Base-by-base conservation (phyloP, 2,113 vertebrate species). In the Ochotona curzoniae region DNA sequence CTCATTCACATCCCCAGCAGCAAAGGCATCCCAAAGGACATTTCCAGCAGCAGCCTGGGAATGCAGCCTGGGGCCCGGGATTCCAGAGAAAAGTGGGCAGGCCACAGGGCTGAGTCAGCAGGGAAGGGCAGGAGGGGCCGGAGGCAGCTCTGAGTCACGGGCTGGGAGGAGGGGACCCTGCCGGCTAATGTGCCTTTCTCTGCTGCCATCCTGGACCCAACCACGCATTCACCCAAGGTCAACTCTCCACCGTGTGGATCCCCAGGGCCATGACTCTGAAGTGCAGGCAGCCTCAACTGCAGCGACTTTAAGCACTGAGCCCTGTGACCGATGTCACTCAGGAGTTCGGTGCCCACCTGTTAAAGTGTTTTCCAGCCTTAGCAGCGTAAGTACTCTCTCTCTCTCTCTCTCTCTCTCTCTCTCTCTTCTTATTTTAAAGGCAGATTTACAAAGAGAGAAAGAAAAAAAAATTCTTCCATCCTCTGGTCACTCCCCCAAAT, bases 91-190 rank as follows among this genome's bases (percentile, higher is more conserved):
- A 88, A 64, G 61, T 61, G 63, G 0, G 47, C 1, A 25, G 69
- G 81, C 28, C 78, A 7, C 54, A 0, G 1, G 23, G 76, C 91
- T 96, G 96, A 96, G 92, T 97, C 96, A 97, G 83, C 10, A 10
- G 91, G 35, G 90, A 44, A 83, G 83, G 88, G 93, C 25, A 23
- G 91, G 86, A 57, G 54, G 54, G 15, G 35, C 32, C 2, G 54
- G 89, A 81, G 89, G 66, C 3, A 1, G 82, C 94, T 83, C 75
- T 95, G 93, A 96, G 82, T 97, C 95, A 96, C 82, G 67, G 67
- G 73, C 7, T 14, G 3, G 0, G 6, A 2, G 38, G 38, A 44
- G 38, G 38, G 38, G 38, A 44, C 38, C 38, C 38, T 6, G 38
- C 38, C 30, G 30, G 61, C 86, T 75, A 26, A 25, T 6, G 0